Conservation (phyloP, 2,113 vertebrate genomes). For the Dromaius novaehollandiae region DNA sequence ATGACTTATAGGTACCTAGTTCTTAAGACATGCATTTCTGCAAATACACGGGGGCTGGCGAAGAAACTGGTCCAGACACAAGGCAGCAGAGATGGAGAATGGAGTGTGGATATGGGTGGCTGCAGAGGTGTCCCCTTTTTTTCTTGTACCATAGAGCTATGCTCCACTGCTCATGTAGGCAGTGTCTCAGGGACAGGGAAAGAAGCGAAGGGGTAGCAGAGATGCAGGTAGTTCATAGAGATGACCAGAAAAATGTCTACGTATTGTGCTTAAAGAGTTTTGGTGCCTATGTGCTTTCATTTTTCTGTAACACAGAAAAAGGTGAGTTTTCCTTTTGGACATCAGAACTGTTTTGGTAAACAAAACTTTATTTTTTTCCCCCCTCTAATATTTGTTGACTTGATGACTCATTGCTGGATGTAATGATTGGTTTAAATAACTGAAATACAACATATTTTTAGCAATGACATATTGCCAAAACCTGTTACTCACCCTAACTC, state of each 20-base stretch:
- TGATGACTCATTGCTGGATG: not conserved
- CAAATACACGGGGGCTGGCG: not conserved
- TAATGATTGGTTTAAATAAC: slow-evolving; percentile 15
- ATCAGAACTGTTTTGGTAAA: not conserved
- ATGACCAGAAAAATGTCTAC: too few relatives aligned
- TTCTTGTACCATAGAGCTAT: not conserved
- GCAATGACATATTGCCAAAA: not conserved
- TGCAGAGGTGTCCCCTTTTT: not conserved
- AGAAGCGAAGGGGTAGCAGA: not conserved
- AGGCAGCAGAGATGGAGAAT: not conserved
- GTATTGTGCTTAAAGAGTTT: not conserved
- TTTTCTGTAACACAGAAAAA: not conserved
- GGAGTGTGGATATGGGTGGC: not conserved
- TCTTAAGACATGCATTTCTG: not conserved
- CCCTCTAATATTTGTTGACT: not conserved
- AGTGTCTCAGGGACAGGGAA: not conserved
- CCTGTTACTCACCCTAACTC: not conserved
- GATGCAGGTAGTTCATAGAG: too few relatives aligned
- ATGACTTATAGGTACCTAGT: not conserved
- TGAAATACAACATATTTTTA: not conserved
- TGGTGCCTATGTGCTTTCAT: not conserved
- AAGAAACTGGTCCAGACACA: too few relatives aligned
- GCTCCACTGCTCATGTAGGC: accelerated
- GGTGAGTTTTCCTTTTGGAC: not conserved
- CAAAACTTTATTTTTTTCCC: not conserved